These are phyloP conservation scores for Arremon aurantiirostris DNA, from an alignment of 2,797 vertebrate species.

Conservation along the genomic window DNA sequence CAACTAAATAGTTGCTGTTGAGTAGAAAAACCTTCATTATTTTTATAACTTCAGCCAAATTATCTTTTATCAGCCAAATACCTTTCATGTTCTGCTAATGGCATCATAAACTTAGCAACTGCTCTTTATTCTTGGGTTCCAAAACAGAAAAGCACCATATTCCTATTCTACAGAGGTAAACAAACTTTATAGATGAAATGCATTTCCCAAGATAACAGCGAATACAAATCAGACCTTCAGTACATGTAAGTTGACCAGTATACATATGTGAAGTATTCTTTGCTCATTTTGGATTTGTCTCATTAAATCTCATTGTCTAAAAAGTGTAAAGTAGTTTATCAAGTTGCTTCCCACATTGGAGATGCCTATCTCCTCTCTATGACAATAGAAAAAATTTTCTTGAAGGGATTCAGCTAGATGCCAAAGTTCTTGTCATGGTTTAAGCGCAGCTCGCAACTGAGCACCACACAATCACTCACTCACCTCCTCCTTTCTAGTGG, in stretches of 20 bases:
- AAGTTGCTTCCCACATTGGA: background rate
- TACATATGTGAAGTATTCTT: background rate
- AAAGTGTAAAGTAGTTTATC: background rate
- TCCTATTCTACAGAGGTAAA: background rate
- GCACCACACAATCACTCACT: rapidly evolving
- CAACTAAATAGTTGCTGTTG: background rate
- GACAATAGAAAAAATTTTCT: background rate
- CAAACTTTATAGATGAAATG: background rate
- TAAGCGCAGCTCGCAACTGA: background rate
- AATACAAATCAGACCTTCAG: background rate
- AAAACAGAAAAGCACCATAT: background rate
- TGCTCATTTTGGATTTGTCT: background rate
- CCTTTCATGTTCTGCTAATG: background rate
- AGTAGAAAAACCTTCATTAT: background rate
- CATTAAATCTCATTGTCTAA: background rate
- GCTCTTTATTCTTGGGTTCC: background rate
- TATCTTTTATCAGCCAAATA: background rate
- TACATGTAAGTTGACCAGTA: background rate
- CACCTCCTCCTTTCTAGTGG: background rate
- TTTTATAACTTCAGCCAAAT: background rate
- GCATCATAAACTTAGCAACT: background rate
- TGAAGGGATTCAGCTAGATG: background rate
- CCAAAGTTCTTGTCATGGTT: background rate
- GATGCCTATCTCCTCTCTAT: background rate
- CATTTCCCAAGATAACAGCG: background rate